phyloP scores from a whole-genome alignment of 2,797 vertebrate genomes.

The Agapornis canus region DNA sequence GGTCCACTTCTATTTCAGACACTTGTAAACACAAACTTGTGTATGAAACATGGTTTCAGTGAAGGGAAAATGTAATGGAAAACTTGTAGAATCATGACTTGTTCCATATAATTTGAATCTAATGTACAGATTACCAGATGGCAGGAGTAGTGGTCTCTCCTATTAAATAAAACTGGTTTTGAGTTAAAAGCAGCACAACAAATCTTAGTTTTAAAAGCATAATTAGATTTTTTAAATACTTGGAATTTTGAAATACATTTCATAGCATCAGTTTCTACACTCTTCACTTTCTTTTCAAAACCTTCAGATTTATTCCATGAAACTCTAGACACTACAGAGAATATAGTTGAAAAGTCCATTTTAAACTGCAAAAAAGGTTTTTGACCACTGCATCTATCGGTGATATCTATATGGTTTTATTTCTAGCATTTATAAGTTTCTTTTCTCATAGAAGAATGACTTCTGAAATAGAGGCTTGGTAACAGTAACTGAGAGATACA shows the following conservation, averaged over 20 bases:
- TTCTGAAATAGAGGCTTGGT: not conserved
- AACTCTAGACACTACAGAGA: not conserved
- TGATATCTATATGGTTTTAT: not conserved
- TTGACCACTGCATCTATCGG: not conserved
- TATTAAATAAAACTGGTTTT: not conserved
- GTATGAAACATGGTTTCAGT: not conserved
- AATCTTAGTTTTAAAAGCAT: not conserved
- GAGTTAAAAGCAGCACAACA: not conserved
- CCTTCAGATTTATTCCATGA: not conserved
- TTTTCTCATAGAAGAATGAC: not conserved
- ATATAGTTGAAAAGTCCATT: not conserved
- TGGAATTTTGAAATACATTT: not conserved
- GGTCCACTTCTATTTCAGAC: not conserved
- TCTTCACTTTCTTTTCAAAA: not conserved
- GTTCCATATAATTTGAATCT: not conserved
- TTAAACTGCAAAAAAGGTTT: not conserved
- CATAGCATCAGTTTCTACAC: not conserved
- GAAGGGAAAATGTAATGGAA: not conserved
- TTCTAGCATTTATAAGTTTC: not conserved
- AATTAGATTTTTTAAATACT: not conserved
- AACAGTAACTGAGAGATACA: not conserved
- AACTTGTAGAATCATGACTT: not conserved
- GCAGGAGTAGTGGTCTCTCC: not conserved
- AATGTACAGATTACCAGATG: not conserved
- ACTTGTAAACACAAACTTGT: not conserved